Percentiles rank a stretch among this genome's conserved stretches.
phyloP scores from a whole-genome alignment of 2,797 vertebrate genomes.

The Leptodactylus fallax region DNA sequence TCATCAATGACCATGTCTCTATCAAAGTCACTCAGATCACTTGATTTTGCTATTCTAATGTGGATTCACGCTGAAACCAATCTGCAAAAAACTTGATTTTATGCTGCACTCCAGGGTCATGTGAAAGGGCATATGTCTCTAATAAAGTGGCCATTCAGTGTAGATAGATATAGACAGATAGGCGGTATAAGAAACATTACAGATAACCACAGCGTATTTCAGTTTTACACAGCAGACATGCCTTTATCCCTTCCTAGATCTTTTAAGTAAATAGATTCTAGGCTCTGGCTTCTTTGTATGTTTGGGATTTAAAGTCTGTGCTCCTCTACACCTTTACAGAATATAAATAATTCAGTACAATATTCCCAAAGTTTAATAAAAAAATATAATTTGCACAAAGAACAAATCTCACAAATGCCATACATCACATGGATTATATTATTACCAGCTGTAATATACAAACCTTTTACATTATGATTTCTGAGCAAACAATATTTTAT shows the following conservation, averaged over 20 bases:
- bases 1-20: too few species aligned
- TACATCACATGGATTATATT: slow-evolving; percentile 46
- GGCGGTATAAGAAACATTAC: not conserved
- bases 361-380: slow-evolving; percentile 51
- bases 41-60: too few species aligned
- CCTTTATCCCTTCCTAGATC: slow-evolving; percentile 49
- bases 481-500: slow-evolving; percentile 34
- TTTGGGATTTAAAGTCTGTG: slow-evolving; percentile 40
- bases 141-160: too few species aligned
- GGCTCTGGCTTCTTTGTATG: slow-evolving; percentile 44
- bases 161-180: not conserved
- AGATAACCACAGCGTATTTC: not conserved
- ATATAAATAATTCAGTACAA: slow-evolving; percentile 57
- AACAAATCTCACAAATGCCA: slow-evolving; percentile 49
- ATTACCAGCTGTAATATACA: slow-evolving; percentile 50
- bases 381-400: slow-evolving; percentile 57
- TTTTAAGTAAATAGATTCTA: slow-evolving; percentile 50
- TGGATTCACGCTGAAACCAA: too few species aligned
- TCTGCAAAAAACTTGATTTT: too few species aligned
- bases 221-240: not conserved
- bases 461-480: slow-evolving; percentile 41
- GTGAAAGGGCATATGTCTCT: too few species aligned
- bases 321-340: slow-evolving; percentile 26
- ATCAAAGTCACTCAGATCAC: too few species aligned
- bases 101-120: too few species aligned